Conservation (phyloP, 2,113 vertebrate species). For the Paramisgurnus dabryanus region DNA sequence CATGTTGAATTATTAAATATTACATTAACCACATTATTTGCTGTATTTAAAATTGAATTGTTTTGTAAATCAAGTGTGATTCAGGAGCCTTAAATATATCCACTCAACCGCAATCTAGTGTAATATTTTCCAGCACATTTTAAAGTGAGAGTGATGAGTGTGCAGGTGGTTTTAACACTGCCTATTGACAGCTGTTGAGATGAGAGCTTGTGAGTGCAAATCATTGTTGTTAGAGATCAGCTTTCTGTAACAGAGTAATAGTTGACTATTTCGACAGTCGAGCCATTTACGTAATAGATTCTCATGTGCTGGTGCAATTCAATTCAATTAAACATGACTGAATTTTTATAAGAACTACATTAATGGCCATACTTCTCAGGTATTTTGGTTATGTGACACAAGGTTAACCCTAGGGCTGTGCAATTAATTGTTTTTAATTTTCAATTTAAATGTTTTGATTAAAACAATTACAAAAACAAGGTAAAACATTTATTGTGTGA, state of each 20-base stretch:
- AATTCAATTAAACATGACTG: background rate
- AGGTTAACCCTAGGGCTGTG: too few relatives aligned
- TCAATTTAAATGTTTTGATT: too few relatives aligned
- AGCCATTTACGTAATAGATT: background rate
- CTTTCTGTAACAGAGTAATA: conserved; percentile 1
- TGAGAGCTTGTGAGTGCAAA: conserved; percentile 10
- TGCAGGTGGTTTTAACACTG: conserved; percentile 8
- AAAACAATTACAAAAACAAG: too few relatives aligned
- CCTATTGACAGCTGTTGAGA: conserved; percentile 15
- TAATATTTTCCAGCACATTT: background rate
- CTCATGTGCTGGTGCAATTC: background rate
- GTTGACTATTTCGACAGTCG: background rate
- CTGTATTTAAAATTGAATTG: background rate
- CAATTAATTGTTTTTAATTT: too few relatives aligned
- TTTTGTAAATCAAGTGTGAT: background rate
- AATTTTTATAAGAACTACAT: background rate
- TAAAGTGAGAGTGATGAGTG: conserved; percentile 15
- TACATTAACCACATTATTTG: background rate
- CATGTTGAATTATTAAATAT: background rate
- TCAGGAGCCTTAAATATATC: conserved; percentile 10
- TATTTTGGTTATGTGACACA: too few relatives aligned
- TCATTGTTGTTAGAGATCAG: conserved; percentile 1
- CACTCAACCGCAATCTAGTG: conserved; percentile 9
- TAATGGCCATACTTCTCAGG: background rate
- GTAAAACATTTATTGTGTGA: too few relatives aligned